Base-by-base conservation (phyloP, 2,113 vertebrate species). In the Thalassoma bifasciatum region DNA sequence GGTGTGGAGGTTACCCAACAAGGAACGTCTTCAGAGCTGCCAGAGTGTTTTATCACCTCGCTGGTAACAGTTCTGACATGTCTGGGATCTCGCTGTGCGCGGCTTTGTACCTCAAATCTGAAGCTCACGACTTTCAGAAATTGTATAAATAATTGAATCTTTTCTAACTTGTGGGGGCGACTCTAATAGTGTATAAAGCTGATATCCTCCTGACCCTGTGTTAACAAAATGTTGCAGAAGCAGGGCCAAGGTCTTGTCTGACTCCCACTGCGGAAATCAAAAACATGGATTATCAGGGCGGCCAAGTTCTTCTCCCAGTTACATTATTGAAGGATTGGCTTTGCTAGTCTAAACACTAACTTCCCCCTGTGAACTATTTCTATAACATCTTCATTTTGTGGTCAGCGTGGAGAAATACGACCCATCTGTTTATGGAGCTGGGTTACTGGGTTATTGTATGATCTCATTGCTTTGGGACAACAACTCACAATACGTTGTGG, bases 1-100 rank as follows among this genome's bases (percentile, higher is more conserved):
- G 78, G 81, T 62, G 80, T 86, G 85, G 83, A 84, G 66, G 74
- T 90, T 86, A 68, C 81, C 84, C 62, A 89, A 84, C 59, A 61
- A 75, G 52, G 52, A 80, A 75, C 4, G 3, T 62, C 66, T 46
- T 51, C 8, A 40, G 67, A 71, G 14, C 47, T 62, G 75, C 74
- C 59, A 81, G 68, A 44, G 58, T 72, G 34, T 73, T 69, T 76
- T 84, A 79, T 82, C 77, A 82, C 77, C 60, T 75, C 34, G 10
- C 34, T 47, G 49, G 63, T 66, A 71, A 77, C 63, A 77, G 89
- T 89, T 69, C 8, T 73, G 75, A 85, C 87, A 85, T 76, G 85
- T 83, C 76, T 66, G 60, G 44, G 36, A 57, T 59, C 63, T 76
- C 34, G 1, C 53, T 14, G 1, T 38, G 36, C 37, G 78, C 38